Base-by-base conservation (phyloP, 2,113 vertebrate species). In the Grus americana region DNA sequence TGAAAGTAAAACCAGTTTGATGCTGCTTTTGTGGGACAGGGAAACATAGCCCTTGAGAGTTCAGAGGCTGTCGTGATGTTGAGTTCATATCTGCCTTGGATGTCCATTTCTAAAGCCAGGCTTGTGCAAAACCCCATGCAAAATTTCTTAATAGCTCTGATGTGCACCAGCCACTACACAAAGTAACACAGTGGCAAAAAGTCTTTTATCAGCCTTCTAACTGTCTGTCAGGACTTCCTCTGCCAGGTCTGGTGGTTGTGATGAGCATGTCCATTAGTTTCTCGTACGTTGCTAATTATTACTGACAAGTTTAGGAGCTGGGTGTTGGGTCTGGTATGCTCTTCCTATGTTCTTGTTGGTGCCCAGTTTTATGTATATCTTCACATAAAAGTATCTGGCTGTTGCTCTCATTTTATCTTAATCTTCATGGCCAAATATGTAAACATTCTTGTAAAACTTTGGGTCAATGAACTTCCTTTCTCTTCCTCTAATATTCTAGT, bases 111-210 rank as follows among this genome's bases (percentile, higher is more conserved):
- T 83, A 74, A 70, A 74, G 61, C 44, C 58, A 46, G 49, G 16
- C 12, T 49, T 52, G 29, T 32, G n/a, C 26, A 47, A 85, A 91
- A 66, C 36, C 16, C 59, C 27, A 2, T 36, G 23, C 12, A 32
- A 27, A 66, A 23, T 44, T 47, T 21, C 47, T 22, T 55, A 50
- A 52, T 62, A 32, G n/a, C 49, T 87, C 50, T 54, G 38, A 16
- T 38, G 49, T 36, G n/a, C 17, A 44, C 13, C 23, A 58, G 21
- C 15, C 8, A 2, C 30, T 46, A 5, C 0, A 2, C 1, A 1
- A 70, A 29, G 19, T 36, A 26, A 63, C 34, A 7, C 11, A 13
- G 23, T 19, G 12, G 19, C 15, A 32, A 82, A 21, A 91, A 66
- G 18, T 68, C 29, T 63, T 58, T 88, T 40, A 46, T 42, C 44